A percentile compares a stretch with the other conserved stretches of the same genome.
phyloP scores from a whole-genome alignment of 2,797 vertebrate genomes.

The Artibeus jamaicensis region DNA sequence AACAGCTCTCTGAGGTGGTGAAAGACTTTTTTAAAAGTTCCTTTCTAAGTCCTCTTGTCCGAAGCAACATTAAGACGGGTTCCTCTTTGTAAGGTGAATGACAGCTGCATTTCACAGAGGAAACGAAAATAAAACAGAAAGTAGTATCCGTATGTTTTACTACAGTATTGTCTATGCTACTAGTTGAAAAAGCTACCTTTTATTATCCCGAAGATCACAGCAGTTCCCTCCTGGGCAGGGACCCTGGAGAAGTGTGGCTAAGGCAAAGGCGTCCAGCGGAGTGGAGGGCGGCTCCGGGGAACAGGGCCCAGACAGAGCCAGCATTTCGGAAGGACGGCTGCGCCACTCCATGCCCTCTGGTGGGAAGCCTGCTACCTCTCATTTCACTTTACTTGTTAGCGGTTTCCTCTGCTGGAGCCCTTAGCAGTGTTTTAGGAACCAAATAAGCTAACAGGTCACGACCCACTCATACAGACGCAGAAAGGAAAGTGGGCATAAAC shows the following conservation, averaged over 20 bases:
- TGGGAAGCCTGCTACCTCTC: neutral
- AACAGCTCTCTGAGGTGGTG: neutral
- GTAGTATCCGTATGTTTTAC: neutral
- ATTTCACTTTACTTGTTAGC: neutral
- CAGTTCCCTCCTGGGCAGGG: neutral
- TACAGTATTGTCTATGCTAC: neutral
- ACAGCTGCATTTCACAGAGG: neutral
- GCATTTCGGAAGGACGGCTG: neutral
- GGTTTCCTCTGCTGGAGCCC: neutral
- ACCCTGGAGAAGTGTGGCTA: no score
- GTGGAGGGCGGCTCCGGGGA: rapidly evolving
- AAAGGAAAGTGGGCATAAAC: neutral
- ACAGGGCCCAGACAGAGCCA: neutral
- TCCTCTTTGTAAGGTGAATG: neutral
- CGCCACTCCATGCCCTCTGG: neutral
- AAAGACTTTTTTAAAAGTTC: neutral
- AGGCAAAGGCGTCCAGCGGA: no score
- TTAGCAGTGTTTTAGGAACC: neutral
- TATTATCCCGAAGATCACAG: neutral
- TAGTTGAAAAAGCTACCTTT: neutral
- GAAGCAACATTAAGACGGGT: neutral
- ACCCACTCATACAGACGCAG: neutral
- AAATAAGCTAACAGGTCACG: neutral
- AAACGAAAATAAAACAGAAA: neutral
- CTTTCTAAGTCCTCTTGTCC: neutral